A percentile compares a stretch with the other conserved stretches of the same genome.
Evolutionary conservation across 2,888 invertebrate species (phyloP).

Genomic region (Pantelozetes paolii): DNA sequence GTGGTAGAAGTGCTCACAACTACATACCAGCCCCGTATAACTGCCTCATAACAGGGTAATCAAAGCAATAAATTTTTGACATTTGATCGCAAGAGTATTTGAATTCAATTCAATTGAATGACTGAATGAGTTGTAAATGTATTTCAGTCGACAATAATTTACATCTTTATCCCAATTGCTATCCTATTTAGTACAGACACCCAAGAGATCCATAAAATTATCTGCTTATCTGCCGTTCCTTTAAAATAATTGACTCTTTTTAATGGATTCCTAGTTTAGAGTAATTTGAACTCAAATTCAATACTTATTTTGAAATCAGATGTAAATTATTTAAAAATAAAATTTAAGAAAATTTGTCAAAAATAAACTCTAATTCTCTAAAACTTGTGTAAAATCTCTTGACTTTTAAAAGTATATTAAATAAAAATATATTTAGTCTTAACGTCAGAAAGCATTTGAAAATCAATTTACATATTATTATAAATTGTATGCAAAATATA

Average conservation of each 20-base stretch:
- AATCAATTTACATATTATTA: constrained; percentile 28
- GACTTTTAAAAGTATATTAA: not conserved
- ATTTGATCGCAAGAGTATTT: constrained; percentile 36
- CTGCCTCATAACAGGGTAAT: constrained; percentile 33
- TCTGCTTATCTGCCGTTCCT: not conserved
- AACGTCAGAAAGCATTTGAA: constrained; percentile 28
- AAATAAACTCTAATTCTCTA: not conserved
- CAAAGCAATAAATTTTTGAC: constrained; percentile 37
- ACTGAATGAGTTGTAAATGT: not conserved
- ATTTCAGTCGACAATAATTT: constrained; percentile 23
- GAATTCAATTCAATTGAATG: not conserved
- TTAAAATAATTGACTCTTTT: constrained; percentile 28
- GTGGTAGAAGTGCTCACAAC: not conserved
- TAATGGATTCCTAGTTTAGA: not conserved
- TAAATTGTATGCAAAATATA: not conserved
- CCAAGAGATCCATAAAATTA: constrained; percentile 33
- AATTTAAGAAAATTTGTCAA: not conserved
- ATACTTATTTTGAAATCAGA: not conserved
- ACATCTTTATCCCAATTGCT: not conserved
- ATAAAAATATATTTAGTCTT: constrained; percentile 15
- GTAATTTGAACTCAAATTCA: too few relatives aligned
- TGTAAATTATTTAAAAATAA: not conserved
- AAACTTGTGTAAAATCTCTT: not conserved
- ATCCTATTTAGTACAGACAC: constrained; percentile 10
- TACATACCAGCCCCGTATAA: not conserved